These are phyloP conservation scores for Clarias pachynema DNA, from an alignment of 2,797 vertebrate genomes.

Conservation along the genomic window DNA sequence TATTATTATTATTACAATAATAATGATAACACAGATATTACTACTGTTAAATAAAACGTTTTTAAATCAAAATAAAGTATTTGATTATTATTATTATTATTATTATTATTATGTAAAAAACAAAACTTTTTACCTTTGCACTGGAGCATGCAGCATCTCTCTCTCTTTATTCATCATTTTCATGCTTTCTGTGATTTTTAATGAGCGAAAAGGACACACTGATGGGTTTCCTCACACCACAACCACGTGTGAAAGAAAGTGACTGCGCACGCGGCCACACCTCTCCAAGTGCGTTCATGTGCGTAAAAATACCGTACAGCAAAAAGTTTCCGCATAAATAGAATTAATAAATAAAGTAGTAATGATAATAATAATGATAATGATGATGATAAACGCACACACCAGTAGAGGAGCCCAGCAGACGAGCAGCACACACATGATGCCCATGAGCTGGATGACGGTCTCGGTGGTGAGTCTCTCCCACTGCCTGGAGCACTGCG, in stretches of 20 bases:
- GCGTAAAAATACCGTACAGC: neutral
- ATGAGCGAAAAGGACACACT: neutral
- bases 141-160: no score
- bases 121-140: no score
- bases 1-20: no score
- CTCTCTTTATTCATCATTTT: neutral
- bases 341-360: neutral
- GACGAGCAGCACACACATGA: slow-evolving; percentile 91
- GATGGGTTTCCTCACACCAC: neutral
- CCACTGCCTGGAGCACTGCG: slow-evolving; percentile 84
- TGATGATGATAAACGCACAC: slow-evolving; percentile 61
- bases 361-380: neutral
- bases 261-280: no score
- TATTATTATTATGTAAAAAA: neutral
- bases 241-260: no score
- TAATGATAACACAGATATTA: no score
- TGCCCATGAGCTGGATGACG: slow-evolving; percentile 90
- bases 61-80: no score
- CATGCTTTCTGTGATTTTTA: no score
- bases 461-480: slow-evolving; percentile 92
- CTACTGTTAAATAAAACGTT: no score
- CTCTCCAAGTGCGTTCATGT: neutral
- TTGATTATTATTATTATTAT: neutral
- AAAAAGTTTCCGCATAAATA: no score
- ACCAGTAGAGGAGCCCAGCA: slow-evolving; percentile 98